Base-by-base conservation (phyloP, 2,113 vertebrate genomes). In the Gobio gobio region DNA sequence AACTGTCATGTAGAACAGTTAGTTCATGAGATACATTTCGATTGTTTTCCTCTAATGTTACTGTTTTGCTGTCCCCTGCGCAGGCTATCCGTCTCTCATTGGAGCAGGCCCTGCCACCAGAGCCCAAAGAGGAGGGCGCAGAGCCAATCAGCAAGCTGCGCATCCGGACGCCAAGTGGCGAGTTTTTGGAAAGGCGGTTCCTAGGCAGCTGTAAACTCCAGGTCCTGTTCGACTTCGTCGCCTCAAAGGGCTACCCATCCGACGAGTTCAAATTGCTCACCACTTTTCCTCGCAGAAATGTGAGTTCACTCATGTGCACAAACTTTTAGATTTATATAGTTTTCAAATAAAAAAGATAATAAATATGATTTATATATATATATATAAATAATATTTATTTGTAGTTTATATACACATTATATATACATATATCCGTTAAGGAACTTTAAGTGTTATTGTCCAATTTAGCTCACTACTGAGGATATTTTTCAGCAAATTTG, bases 211-310 rank as follows among this genome's bases (percentile, higher is more conserved):
- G 94, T 92, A 97, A 96, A 90, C 96, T 99, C 58, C 98, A 98
- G 94, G 97, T 98, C 86, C 96, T 99, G 92, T 98, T 99, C 87
- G 97, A 98, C 95, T 99, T 98, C 83, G 97, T 99, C 90, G 98
- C 98, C 93, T 99, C 98, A 92, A 99, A 99, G 93, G 98, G 98
- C 85, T 99, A 95, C 93, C 98, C 98, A 56, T 96, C 95, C 90
- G 96, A 97, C 36, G 97, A 98, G 90, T 99, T 97, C 94, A 99
- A 99, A 94, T 94, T 99, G 90, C 96, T 99, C 92, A 99, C 97
- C 92, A 99, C 98, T 95, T 99, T 99, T 94, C 98, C 98, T 22
- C 96, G 97, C 93, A 98, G 96, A 98, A 98, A 99, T 90, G 98
- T 99, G 92, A 95, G 94, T 95, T 45, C 14, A 22, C 26, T 56